A percentile compares a stretch with the other conserved stretches of the same genome.
phyloP scores from a whole-genome alignment of 2,797 vertebrate species.

The Xenopus petersii region DNA sequence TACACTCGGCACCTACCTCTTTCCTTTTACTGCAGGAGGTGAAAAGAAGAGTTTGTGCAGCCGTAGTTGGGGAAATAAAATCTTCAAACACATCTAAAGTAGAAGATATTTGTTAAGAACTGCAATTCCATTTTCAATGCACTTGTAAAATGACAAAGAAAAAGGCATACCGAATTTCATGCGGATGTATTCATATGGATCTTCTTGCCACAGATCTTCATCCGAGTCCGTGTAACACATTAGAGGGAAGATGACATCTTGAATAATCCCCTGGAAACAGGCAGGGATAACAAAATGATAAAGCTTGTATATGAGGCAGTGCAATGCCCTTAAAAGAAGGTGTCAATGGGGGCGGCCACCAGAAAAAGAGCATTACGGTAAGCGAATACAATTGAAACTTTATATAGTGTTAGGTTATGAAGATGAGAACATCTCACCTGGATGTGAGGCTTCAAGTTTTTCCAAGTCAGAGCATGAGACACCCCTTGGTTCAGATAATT shows the following conservation, averaged over 20 bases:
- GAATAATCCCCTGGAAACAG: conserved; percentile 87
- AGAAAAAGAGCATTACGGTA: too few species aligned
- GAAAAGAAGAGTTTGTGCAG: conserved; percentile 94
- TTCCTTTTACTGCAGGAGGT: conserved; percentile 98
- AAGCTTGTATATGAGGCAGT: too few species aligned
- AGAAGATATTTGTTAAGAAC: background rate
- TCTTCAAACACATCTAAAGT: conserved; percentile 94
- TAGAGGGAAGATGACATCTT: conserved; percentile 98
- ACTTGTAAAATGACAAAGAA: too few species aligned
- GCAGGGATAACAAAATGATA: background rate
- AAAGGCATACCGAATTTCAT: conserved; percentile 90
- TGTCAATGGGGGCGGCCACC: too few species aligned
- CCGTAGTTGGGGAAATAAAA: conserved; percentile 97
- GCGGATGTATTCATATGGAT: conserved; percentile 98
- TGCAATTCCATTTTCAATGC: too few species aligned
- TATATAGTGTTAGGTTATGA: too few species aligned
- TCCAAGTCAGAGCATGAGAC: conserved; percentile 94
- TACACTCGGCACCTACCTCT: conserved; percentile 71
- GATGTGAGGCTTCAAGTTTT: conserved; percentile 95
- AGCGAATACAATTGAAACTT: too few species aligned
- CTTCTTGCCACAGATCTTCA: conserved; percentile 97
- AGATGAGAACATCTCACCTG: conserved; percentile 72
- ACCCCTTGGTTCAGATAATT: conserved; percentile 99
- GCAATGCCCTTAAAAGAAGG: too few species aligned
- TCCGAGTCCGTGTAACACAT: conserved; percentile 99